phyloP scores from a whole-genome alignment of 2,888 invertebrate species.

The Melieria omissa region DNA sequence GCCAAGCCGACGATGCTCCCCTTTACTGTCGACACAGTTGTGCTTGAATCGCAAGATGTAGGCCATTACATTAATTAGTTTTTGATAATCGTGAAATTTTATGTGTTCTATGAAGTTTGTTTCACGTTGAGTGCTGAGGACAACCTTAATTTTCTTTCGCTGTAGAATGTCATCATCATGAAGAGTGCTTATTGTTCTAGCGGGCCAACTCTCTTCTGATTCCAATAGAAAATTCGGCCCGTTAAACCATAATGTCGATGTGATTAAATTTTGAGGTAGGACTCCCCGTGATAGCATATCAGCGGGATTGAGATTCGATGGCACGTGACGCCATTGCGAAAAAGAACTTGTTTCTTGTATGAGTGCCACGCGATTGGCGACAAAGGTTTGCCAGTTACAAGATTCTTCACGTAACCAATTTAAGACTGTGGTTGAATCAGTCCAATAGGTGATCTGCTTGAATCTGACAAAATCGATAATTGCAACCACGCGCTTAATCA shows the following conservation, averaged over 20 bases:
- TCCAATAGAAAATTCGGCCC: conserved; percentile 33
- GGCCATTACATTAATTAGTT: conserved; percentile 29
- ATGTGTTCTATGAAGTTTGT: conserved; percentile 26
- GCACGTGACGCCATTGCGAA: conserved; percentile 36
- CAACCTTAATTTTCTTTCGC: conserved; percentile 36
- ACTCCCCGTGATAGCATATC: conserved; percentile 35
- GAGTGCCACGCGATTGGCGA: conserved; percentile 23
- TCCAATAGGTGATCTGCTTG: conserved; percentile 23
- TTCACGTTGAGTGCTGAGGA: conserved; percentile 11
- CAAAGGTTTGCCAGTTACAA: conserved; percentile 36
- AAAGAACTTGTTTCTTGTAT: conserved; percentile 33
- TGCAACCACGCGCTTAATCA: conserved; percentile 20
- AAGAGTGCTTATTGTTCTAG: conserved; percentile 11
- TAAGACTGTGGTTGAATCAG: conserved; percentile 33
- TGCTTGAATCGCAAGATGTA: conserved; percentile 33
- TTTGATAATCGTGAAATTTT: conserved; percentile 32
- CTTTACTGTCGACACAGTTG: conserved; percentile 21
- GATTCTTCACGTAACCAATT: conserved; percentile 27
- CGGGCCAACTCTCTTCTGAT: conserved; percentile 31
- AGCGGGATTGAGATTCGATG: conserved; percentile 33
- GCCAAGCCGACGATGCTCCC: conserved; percentile 11
- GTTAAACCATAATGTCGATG: conserved; percentile 35
- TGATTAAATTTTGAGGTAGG: conserved; percentile 23
- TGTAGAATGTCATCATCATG: conserved; percentile 29
- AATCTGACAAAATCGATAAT: conserved; percentile 24